Conservation (phyloP, 1,140 invertebrate species). For the Ostrea edulis region DNA sequence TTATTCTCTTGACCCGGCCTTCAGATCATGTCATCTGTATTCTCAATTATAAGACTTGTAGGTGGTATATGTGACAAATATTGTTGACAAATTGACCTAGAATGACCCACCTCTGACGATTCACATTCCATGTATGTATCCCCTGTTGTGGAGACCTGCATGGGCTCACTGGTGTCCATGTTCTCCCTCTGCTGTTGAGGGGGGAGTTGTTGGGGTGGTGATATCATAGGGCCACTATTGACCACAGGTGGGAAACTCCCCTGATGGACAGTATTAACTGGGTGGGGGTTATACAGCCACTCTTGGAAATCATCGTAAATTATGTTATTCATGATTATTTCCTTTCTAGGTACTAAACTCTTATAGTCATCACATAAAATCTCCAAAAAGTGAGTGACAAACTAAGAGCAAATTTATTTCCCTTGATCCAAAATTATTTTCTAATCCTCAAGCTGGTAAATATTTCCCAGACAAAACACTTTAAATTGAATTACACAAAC, state of each 20-base stretch:
- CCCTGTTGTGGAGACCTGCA: conserved; percentile 7
- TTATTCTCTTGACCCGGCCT: no score
- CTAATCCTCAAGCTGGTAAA: conserved; percentile 9
- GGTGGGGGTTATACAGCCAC: conserved; percentile 19
- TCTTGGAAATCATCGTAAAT: conserved; percentile 32
- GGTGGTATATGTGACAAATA: neutral
- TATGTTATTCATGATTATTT: conserved; percentile 12
- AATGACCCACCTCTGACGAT: conserved; percentile 8
- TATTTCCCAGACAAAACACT: conserved; percentile 32
- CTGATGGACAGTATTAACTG: conserved; percentile 4
- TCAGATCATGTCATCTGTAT: no score
- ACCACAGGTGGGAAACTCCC: neutral
- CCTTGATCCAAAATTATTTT: neutral
- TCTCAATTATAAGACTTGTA: no score
- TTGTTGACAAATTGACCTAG: neutral
- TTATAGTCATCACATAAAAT: neutral
- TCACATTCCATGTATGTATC: conserved; percentile 26
- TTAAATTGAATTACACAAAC: conserved; percentile 30
- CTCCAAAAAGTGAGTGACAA: neutral
- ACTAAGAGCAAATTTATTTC: neutral
- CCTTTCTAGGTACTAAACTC: neutral
- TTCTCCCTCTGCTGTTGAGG: neutral
- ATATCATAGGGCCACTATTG: neutral
- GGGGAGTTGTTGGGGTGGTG: neutral
- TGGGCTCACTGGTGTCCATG: conserved; percentile 18